Percentiles rank a stretch among this genome's conserved stretches.
Conservation (phyloP, 2,888 invertebrate genomes). For the Colletes collaris region DNA sequence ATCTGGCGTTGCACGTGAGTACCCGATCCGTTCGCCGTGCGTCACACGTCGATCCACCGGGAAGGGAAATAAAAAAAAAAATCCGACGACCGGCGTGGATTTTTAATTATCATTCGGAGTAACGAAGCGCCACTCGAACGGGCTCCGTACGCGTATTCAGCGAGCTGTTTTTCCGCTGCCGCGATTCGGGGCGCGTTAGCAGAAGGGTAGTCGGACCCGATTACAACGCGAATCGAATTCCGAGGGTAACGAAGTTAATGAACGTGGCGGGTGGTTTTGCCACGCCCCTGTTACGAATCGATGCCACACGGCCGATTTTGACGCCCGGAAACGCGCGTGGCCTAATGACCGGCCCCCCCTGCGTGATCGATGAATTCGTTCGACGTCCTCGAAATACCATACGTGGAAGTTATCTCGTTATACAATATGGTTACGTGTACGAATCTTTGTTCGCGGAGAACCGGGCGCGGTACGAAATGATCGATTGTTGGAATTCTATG, state of each 20-base stretch:
- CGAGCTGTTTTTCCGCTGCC: background rate
- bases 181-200: background rate
- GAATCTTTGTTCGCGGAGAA: slow-evolving; percentile 34
- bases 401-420: slow-evolving; percentile 51
- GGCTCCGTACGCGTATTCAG: background rate
- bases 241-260: slow-evolving; percentile 61
- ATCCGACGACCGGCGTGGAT: background rate
- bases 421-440: slow-evolving; percentile 57
- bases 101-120: slow-evolving; percentile 25
- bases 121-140: slow-evolving; percentile 16
- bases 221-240: slow-evolving; percentile 45
- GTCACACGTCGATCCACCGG: background rate
- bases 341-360: slow-evolving; percentile 30
- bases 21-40: background rate
- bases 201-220: background rate
- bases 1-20: slow-evolving; percentile 15
- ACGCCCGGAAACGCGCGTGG: slow-evolving; percentile 56
- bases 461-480: slow-evolving; percentile 29
- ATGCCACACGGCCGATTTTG: slow-evolving; percentile 36
- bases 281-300: slow-evolving; percentile 46
- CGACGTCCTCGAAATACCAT: slow-evolving; percentile 37
- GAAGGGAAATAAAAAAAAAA: background rate
- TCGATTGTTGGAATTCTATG: slow-evolving; percentile 32
- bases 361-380: slow-evolving; percentile 52
- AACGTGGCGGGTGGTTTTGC: slow-evolving; percentile 26